Evolutionary conservation across 1,140 invertebrate species (phyloP), one percentile per base, ranked within the genome.

Genomic region (Chlorops oryzae): DNA sequence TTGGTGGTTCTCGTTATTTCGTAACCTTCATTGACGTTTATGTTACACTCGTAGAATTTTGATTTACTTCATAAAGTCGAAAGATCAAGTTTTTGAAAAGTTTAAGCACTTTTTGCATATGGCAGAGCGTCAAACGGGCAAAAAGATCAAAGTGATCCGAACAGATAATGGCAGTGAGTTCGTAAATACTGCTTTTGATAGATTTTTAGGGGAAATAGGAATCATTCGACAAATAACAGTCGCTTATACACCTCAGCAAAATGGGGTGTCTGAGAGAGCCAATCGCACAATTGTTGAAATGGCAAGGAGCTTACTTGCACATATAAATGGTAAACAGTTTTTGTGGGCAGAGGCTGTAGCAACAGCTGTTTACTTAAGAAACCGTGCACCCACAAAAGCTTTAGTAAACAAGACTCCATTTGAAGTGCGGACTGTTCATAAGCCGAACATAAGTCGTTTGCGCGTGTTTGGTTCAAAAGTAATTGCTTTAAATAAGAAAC

Each of bases 271-370:
- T 41, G 74, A 76, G 50, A 48, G 56, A n/a, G 43, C 47, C 2
- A 62, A 57, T 42, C 39, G 56, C 13, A 62, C 54, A 9, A 27
- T 60, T 5, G 39, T 55, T 4, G 58, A 58, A 44, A 53, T 47
- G 43, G 52, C 58, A 12, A 17, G 57, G 20, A 50, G 52, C 34
- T 65, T 75, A 63, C 39, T 76, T 13, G 9, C 25, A 10, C 23
- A 41, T 9, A 21, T 50, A 10, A 24, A 32, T 12, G 27, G 78
- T 20, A 59, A 64, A 24, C 58, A 68, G 34, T 28, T 45, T 15
- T 62, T 74, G 35, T 79, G 76, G 77, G 70, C 66, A 3, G 75
- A 80, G 61, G 73, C 75, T 5, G 54, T 74, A 2, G 61, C 63
- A 38, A 74, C 66, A 22, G 55, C 55, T 17, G 43, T 32, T 6